Conservation (phyloP, 2,113 vertebrate genomes). For the Phrynosoma platyrhinos region DNA sequence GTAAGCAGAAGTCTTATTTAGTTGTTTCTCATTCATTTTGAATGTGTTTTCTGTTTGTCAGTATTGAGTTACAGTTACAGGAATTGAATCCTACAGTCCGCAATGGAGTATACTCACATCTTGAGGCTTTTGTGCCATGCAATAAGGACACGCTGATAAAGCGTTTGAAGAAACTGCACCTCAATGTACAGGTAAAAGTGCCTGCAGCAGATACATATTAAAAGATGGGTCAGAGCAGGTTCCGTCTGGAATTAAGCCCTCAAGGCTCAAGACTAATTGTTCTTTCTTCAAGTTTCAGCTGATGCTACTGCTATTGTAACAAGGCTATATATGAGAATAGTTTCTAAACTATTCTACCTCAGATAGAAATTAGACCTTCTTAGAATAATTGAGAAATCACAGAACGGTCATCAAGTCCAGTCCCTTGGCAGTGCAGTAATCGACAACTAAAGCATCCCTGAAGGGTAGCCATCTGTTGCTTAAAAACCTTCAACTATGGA, state of each 20-base stretch:
- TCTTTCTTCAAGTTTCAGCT: background rate
- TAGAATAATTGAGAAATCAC: no score
- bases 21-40: conserved; percentile 1
- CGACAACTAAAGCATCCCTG: no score
- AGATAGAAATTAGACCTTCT: background rate
- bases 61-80: conserved; percentile 97
- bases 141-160: conserved; percentile 97
- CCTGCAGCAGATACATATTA: background rate
- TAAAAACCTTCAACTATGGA: no score
- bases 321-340: background rate
- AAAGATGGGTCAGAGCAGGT: background rate
- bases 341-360: background rate
- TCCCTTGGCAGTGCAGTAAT: no score
- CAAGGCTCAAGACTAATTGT: background rate
- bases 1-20: background rate
- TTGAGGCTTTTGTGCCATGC: conserved; percentile 97
- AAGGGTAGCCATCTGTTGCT: no score
- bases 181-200: conserved; percentile 91
- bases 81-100: conserved; percentile 86
- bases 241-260: conserved; percentile 18
- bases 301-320: background rate
- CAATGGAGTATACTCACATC: conserved; percentile 89
- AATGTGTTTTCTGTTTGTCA: conserved; percentile 69
- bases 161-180: conserved; percentile 96
- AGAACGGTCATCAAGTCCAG: no score